Evolutionary conservation across 1,140 invertebrate genomes (phyloP).

Genomic region (Tigriopus japonicus): DNA sequence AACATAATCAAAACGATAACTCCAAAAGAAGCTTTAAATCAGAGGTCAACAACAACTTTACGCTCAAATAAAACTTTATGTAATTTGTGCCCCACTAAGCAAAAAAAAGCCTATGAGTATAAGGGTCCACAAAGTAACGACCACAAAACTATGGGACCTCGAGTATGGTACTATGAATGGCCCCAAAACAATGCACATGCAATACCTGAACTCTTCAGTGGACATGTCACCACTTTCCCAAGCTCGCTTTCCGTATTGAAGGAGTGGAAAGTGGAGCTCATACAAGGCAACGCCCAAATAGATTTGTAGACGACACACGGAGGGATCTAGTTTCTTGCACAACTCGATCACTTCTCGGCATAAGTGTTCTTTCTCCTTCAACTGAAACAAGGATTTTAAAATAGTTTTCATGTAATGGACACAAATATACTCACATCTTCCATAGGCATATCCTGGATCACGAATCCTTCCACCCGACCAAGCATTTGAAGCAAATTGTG

Average conservation of each 20-base stretch:
- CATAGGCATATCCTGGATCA: slow-evolving; percentile 18
- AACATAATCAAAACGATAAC: too few species aligned
- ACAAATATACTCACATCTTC: neutral
- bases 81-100: too few species aligned
- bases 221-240: slow-evolving; percentile 12
- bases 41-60: too few species aligned
- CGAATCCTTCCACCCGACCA: slow-evolving; percentile 39
- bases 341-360: slow-evolving; percentile 19
- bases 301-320: slow-evolving; percentile 17
- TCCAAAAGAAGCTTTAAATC: too few species aligned
- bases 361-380: slow-evolving; percentile 19
- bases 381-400: neutral
- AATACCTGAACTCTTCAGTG: slow-evolving; percentile 12
- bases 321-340: slow-evolving; percentile 19
- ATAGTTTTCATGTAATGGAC: too few species aligned
- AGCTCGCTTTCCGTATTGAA: slow-evolving; percentile 12
- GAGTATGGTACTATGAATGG: too few species aligned
- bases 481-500: slow-evolving; percentile 59
- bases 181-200: too few species aligned
- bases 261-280: slow-evolving; percentile 20
- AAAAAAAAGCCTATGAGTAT: too few species aligned
- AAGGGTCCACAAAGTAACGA: too few species aligned
- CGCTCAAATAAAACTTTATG: too few species aligned
- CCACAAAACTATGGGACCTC: too few species aligned
- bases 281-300: slow-evolving; percentile 19